Evolutionary conservation across 2,797 vertebrate genomes (phyloP), one percentile per base, ranked within the genome.

Genomic region (Syngnathus acus): DNA sequence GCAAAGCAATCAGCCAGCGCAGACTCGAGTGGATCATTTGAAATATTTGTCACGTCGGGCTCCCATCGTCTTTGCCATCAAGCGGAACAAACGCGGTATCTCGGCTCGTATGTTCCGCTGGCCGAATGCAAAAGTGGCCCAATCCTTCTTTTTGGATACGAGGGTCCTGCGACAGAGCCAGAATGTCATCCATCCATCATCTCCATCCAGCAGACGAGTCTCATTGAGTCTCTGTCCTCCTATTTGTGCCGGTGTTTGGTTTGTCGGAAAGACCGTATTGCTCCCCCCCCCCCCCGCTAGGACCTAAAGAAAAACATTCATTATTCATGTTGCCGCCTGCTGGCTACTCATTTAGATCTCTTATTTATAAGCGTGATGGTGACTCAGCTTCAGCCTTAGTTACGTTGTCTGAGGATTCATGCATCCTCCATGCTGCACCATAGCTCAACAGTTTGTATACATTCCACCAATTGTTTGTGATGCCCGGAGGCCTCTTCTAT

Each of bases 1-100:
- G 11, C 9, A 23, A 54, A 50, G 32, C 62, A 68, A 61, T 64
- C 14, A 64, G 53, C 64, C 23, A 2, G 51, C 53, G 17, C 2
- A 5, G 47, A 67, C 67, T 40, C 53, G 67, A n/a, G 2, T 6
- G 13, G 61, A 69, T 16, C 9, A 64, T 74, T 73, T 68, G 11
- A 45, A 32, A 64, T 57, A 3, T 39, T 70, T 40, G 39, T 62
- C n/a, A 5, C 6, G n/a, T 10, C 11, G 39, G n/a, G 17, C 39
- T 42, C 39, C 16, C 40, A 6, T 55, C 7, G 23, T 55, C 9
- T 21, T 3, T 10, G 11, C 6, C 13, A 54, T 26, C 54, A 32
- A 57, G 16, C 11, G 5, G 26, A 57, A 57, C 32, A 26, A 32
- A 16, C 23, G 4, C 32, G 2, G 11, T 32, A 55, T 5, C 53